Conservation (phyloP, 2,797 vertebrate genomes). For the Sebastiscus tertius region DNA sequence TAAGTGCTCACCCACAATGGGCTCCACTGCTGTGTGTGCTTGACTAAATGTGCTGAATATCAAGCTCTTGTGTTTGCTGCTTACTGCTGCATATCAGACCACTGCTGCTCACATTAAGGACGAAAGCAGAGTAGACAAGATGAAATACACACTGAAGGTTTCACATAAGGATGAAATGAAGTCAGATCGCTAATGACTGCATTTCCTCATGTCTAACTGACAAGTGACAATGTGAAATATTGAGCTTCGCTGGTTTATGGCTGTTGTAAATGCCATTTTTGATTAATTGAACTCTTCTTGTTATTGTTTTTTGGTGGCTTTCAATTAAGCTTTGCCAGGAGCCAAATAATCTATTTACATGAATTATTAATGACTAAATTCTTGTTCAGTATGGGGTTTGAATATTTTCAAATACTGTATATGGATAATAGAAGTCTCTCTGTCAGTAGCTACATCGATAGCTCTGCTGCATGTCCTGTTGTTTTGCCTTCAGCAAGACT, state of each 20-base stretch:
- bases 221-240: background rate
- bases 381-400: background rate
- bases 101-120: background rate
- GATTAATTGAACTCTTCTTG: background rate
- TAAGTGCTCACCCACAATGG: constrained; percentile 2
- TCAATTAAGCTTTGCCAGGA: background rate
- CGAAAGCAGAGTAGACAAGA: constrained; percentile 14
- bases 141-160: background rate
- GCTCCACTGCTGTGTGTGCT: constrained; percentile 2
- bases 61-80: constrained; percentile 11
- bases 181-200: background rate
- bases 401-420: background rate
- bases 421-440: background rate
- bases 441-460: background rate
- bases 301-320: background rate
- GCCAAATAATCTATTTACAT: background rate
- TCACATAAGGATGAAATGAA: constrained; percentile 4
- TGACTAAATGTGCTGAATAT: constrained; percentile 36
- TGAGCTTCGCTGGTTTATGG: background rate
- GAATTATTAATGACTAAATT: background rate
- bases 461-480: background rate
- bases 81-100: constrained; percentile 25
- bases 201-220: constrained; percentile 1
- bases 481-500: constrained; percentile 9
- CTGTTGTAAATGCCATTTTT: background rate